These are phyloP conservation scores for Tenthredo scrophulariae DNA, from an alignment of 2,888 invertebrate species.

Conservation along the genomic window DNA sequence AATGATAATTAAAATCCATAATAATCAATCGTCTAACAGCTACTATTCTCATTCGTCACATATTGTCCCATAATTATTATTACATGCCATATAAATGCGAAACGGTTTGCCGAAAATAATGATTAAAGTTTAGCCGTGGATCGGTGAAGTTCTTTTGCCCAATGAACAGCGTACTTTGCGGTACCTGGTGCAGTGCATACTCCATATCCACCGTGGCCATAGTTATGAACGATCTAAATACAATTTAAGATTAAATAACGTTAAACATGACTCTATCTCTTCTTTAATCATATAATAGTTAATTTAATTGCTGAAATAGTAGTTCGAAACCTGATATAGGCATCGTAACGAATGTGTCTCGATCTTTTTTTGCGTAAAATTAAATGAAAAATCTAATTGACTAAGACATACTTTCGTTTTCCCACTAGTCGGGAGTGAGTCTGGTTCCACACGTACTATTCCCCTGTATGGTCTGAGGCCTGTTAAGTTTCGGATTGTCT, in stretches of 20 bases:
- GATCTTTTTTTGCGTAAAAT: not conserved
- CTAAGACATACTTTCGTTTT: constrained; percentile 60
- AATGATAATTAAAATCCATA: constrained; percentile 3
- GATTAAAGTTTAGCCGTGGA: constrained; percentile 55
- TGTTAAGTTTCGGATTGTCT: constrained; percentile 64
- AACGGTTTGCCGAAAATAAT: not conserved
- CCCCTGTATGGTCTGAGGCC: constrained; percentile 92
- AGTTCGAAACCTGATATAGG: no score
- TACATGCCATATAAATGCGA: not conserved
- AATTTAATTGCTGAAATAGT: not conserved
- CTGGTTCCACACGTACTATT: constrained; percentile 87
- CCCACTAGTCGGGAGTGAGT: constrained; percentile 77
- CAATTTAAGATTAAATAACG: constrained; percentile 70
- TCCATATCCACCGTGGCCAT: constrained; percentile 97
- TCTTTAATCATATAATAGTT: not conserved
- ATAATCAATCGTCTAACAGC: not conserved
- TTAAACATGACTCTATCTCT: constrained; percentile 66
- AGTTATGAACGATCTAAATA: constrained; percentile 89
- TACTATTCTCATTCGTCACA: not conserved
- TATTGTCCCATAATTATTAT: constrained; percentile 1
- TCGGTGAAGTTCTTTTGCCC: constrained; percentile 82
- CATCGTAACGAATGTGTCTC: not conserved
- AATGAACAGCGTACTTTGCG: constrained; percentile 86
- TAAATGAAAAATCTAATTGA: not conserved
- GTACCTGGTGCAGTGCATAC: constrained; percentile 95